A percentile compares a stretch with the other conserved stretches of the same genome.
Evolutionary conservation across 37 sponge, comb jelly and placozoan genomes (phyloP).

Genomic region (Trichoplax adhaerens): DNA sequence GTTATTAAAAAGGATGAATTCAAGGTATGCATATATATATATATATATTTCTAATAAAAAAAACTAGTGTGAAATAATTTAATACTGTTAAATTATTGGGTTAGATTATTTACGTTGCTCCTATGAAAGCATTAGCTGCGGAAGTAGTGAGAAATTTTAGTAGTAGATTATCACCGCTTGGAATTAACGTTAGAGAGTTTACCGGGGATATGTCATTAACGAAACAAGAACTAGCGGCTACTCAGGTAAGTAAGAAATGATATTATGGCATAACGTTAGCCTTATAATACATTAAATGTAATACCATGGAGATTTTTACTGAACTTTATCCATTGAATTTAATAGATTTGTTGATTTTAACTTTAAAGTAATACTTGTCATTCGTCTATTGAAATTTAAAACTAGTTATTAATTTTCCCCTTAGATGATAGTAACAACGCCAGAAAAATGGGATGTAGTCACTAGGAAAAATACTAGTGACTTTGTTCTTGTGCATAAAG

Average conservation of each 20-base stretch:
- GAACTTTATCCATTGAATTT: too few relatives aligned
- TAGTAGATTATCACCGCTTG: conserved; percentile 48
- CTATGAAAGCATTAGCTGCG: conserved; percentile 97
- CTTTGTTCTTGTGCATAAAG: conserved; percentile 71
- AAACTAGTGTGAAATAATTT: not conserved
- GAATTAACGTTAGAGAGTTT: conserved; percentile 77
- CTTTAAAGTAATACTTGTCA: too few relatives aligned
- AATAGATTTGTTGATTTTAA: too few relatives aligned
- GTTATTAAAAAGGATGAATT: conserved; percentile 76
- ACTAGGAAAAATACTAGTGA: conserved; percentile 95
- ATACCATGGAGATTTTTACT: not conserved
- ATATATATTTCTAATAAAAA: not conserved
- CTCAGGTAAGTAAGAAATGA: conserved; percentile 55
- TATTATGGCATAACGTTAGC: not conserved
- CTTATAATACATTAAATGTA: not conserved
- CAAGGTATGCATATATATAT: conserved; percentile 38
- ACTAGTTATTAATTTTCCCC: not conserved
- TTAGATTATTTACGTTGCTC: conserved; percentile 92
- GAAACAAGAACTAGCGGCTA: conserved; percentile 70
- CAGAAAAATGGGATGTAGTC: conserved; percentile 99
- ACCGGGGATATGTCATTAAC: conserved; percentile 99
- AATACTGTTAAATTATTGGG: not conserved
- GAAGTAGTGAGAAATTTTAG: conserved; percentile 91
- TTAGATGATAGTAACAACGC: conserved; percentile 96
- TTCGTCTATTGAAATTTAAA: too few relatives aligned